Evolutionary conservation across 2,113 vertebrate species (phyloP), one percentile per base, ranked within the genome.

Genomic region (Engystomops pustulosus): DNA sequence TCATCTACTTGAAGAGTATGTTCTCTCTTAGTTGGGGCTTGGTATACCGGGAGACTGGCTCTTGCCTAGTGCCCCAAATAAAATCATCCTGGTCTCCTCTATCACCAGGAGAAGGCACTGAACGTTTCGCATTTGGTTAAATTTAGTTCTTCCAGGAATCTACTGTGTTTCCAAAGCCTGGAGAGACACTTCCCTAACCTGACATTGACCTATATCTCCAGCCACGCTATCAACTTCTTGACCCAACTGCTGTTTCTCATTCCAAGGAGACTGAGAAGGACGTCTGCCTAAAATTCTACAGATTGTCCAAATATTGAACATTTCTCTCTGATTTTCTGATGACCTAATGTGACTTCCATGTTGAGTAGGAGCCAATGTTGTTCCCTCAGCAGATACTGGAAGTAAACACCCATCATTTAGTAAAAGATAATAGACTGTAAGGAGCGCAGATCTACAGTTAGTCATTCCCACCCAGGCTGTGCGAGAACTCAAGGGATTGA

Each of bases 191-290:
- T 88, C 86, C 81, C 85, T 87, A 88, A 89, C 89, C 88, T 89
- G 89, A 89, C 89, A 90, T 68, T 91, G 88, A 92, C 89, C 88
- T 79, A 82, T 0, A 3, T 88, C 88, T 83, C 84, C 86, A 86
- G 88, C 30, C 85, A 87, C 88, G 87, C 87, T 89, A 90, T 87
- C 88, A 86, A 87, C 74, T 88, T 83, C 86, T 68, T 88, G 87
- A 89, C 88, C 90, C 86, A 88, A 90, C 89, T 89, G 82, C 89
- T 91, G 88, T 91, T 91, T 53, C 88, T 89, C 91, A 89, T 91
- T 91, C 86, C 82, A 86, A 60, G 17, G 41, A 3, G 49, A 20
- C 0, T 88, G 88, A 90, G 88, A 90, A 88, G 83, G 89, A 88
- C 87, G 88, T 89, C 83, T 87, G 86, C 87, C 25, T 30, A 6